phyloP scores from a whole-genome alignment of 1,140 invertebrate genomes.

The Physella acuta region DNA sequence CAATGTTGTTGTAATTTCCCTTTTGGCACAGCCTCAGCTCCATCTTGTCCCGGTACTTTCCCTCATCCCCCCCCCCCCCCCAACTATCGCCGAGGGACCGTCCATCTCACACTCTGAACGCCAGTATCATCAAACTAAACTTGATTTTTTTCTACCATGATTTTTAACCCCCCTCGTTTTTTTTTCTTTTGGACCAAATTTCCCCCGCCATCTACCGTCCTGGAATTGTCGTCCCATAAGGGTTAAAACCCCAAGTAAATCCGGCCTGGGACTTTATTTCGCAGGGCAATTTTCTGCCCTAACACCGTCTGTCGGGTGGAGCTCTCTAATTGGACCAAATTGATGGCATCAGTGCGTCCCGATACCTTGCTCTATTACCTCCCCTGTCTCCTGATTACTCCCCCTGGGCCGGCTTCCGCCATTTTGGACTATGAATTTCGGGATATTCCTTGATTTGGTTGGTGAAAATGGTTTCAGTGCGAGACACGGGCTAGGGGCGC shows the following conservation, averaged over 20 bases:
- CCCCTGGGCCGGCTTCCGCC: constrained; percentile 21
- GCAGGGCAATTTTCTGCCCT: constrained; percentile 23
- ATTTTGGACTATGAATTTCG: background rate
- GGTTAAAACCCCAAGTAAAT: constrained; percentile 16
- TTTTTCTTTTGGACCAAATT: no score
- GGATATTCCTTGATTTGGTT: background rate
- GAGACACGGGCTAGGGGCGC: background rate
- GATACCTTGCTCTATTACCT: constrained; percentile 23
- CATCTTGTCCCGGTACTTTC: no score
- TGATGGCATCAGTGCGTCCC: constrained; percentile 24
- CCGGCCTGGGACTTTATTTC: constrained; percentile 20
- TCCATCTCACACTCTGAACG: no score
- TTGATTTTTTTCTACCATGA: no score
- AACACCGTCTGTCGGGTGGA: constrained; percentile 13
- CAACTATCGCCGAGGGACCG: no score
- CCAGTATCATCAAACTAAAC: no score
- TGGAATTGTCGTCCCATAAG: background rate
- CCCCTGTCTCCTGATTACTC: constrained; percentile 21
- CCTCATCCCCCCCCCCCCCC: no score
- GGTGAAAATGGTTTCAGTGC: background rate
- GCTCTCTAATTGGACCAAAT: constrained; percentile 26
- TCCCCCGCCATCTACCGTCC: background rate
- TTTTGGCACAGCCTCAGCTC: no score
- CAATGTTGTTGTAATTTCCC: no score
- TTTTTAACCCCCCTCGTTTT: no score